These are phyloP conservation scores for Scarus forsteni DNA, from an alignment of 2,797 vertebrate genomes.

Conservation along the genomic window DNA sequence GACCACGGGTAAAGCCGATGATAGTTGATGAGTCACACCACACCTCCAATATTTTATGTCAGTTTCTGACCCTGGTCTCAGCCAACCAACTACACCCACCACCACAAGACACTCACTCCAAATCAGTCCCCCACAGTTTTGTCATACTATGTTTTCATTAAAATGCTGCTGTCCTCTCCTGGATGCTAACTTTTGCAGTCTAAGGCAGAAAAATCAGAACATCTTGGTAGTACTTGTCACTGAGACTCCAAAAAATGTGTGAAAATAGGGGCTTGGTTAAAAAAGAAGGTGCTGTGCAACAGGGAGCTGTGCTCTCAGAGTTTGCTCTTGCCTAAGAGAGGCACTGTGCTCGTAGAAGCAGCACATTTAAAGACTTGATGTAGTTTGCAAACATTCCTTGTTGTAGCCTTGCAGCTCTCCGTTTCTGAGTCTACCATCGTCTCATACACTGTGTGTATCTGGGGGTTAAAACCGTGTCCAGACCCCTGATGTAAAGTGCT, in stretches of 20 bases:
- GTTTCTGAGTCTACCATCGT: constrained; percentile 57
- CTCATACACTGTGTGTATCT: constrained; percentile 64
- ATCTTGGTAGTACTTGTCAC: background rate
- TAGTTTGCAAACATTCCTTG: constrained; percentile 74
- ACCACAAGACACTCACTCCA: no score
- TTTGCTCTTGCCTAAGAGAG: constrained; percentile 47
- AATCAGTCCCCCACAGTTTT: no score
- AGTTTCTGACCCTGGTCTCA: no score
- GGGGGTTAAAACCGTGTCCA: constrained; percentile 41
- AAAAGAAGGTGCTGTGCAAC: constrained; percentile 10
- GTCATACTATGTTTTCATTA: no score
- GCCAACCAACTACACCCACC: no score
- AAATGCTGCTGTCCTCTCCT: background rate
- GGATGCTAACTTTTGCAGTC: background rate
- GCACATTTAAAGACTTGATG: constrained; percentile 53
- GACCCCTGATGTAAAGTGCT: constrained; percentile 65
- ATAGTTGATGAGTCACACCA: no score
- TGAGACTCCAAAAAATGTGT: background rate
- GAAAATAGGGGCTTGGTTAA: background rate
- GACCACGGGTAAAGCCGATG: no score
- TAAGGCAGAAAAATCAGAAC: background rate
- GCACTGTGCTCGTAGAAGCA: constrained; percentile 58
- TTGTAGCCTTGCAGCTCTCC: constrained; percentile 58
- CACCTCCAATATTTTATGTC: no score
- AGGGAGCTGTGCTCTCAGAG: constrained; percentile 17